phyloP scores from a whole-genome alignment of 2,113 vertebrate genomes.

The Labeo rohita region DNA sequence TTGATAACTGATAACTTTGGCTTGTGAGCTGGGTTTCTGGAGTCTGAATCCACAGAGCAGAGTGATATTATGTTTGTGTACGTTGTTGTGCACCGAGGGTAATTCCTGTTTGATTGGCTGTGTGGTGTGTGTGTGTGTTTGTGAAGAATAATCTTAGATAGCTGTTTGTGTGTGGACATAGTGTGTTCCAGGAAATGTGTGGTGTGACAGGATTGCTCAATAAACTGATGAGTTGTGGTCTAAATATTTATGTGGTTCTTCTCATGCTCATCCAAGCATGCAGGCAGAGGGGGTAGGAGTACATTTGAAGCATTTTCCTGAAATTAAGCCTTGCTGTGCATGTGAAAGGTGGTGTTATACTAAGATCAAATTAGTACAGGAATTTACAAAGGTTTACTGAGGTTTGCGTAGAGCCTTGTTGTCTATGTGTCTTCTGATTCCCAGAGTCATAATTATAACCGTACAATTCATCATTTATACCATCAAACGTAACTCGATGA shows the following conservation, averaged over 20 bases:
- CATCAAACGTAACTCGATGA: neutral
- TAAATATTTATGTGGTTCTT: conserved; percentile 7
- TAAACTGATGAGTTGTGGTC: conserved; percentile 23
- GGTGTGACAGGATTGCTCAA: conserved; percentile 26
- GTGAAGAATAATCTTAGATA: neutral
- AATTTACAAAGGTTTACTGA: neutral
- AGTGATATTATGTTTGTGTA: no score
- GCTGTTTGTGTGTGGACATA: neutral
- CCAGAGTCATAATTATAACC: neutral
- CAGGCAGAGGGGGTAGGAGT: neutral
- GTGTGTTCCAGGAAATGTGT: conserved; percentile 4
- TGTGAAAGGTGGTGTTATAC: neutral
- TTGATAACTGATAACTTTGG: no score
- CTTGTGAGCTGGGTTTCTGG: no score
- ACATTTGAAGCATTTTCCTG: neutral
- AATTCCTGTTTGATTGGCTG: neutral
- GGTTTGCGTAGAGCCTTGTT: conserved; percentile 34
- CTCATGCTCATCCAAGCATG: conserved; percentile 22
- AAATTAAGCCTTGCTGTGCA: conserved; percentile 4
- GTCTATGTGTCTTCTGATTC: conserved; percentile 20
- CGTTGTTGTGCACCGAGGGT: neutral
- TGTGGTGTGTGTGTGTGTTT: neutral
- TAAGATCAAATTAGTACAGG: neutral
- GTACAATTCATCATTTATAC: neutral
- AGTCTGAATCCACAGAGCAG: no score